A percentile compares a stretch with the other conserved stretches of the same genome.
Evolutionary conservation across 2,113 vertebrate genomes (phyloP).

Genomic region (Chionodraco myersi): DNA sequence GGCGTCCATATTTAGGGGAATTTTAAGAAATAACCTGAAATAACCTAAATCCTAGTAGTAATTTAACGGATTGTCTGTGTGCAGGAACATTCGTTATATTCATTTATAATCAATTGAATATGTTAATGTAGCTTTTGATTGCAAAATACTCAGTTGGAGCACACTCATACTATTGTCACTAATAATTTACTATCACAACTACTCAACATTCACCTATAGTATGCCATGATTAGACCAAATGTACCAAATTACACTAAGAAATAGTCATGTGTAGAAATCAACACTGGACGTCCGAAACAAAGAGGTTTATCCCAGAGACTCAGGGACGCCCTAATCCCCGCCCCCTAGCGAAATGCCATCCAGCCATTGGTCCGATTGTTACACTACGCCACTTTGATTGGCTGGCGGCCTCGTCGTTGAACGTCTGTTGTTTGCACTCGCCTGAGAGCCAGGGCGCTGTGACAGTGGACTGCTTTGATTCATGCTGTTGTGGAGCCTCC

Average conservation of each 20-base stretch:
- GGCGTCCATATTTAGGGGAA: neutral
- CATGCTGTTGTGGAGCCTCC: conserved; percentile 43
- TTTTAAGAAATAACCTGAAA: neutral
- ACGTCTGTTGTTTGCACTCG: conserved; percentile 63
- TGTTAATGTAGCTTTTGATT: neutral
- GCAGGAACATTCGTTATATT: neutral
- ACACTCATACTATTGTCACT: neutral
- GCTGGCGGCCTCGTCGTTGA: conserved; percentile 50
- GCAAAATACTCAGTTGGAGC: neutral
- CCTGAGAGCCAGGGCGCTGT: conserved; percentile 44
- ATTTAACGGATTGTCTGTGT: neutral
- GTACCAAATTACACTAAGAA: neutral
- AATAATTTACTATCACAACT: neutral
- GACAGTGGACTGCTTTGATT: conserved; percentile 69
- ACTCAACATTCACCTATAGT: neutral
- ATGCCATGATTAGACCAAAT: neutral
- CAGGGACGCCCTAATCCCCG: conserved; percentile 36
- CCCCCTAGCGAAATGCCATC: conserved; percentile 7
- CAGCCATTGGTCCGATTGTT: conserved; percentile 46
- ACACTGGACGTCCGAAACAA: conserved; percentile 77
- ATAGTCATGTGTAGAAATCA: conserved; percentile 9
- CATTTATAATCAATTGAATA: neutral
- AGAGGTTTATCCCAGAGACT: conserved; percentile 68
- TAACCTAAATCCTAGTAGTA: neutral
- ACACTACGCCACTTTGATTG: conserved; percentile 57